These are phyloP conservation scores for Cheilosia impressa DNA, from an alignment of 2,888 invertebrate species.

Conservation along the genomic window DNA sequence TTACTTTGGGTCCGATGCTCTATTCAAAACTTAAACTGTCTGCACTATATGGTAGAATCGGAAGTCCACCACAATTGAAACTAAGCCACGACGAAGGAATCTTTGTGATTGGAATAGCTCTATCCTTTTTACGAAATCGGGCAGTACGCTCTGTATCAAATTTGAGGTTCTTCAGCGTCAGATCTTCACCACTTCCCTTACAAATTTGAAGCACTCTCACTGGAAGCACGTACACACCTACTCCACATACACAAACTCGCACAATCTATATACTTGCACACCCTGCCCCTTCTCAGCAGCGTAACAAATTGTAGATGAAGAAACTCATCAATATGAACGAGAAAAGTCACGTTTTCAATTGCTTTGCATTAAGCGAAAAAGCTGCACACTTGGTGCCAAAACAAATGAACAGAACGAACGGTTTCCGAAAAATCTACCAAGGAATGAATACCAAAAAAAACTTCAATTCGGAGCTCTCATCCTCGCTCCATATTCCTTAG, in stretches of 20 bases:
- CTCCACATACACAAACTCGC: not conserved
- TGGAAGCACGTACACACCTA: slow-evolving; percentile 11
- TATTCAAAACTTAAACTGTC: too few relatives aligned
- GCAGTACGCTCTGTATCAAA: too few relatives aligned
- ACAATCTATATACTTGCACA: not conserved
- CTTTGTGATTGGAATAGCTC: too few relatives aligned
- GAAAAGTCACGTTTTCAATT: slow-evolving; percentile 74
- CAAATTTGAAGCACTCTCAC: not conserved
- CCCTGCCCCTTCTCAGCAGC: not conserved
- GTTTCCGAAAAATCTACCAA: not conserved
- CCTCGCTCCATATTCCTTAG: slow-evolving; percentile 9
- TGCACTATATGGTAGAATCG: too few relatives aligned
- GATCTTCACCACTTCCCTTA: not conserved
- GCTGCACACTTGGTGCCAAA: slow-evolving; percentile 66
- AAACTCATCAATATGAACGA: slow-evolving; percentile 67
- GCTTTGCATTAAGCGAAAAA: slow-evolving; percentile 67
- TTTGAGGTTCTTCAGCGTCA: not conserved
- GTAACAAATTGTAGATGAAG: slow-evolving; percentile 50
- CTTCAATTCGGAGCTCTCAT: slow-evolving; percentile 13
- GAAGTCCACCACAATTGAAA: too few relatives aligned
- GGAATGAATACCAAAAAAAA: not conserved
- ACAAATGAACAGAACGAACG: slow-evolving; percentile 40
- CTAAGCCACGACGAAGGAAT: too few relatives aligned
- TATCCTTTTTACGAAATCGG: too few relatives aligned
- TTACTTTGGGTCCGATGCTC: too few relatives aligned